A percentile compares a stretch with the other conserved stretches of the same genome.
These are phyloP conservation scores for Knipowitschia caucasica DNA, from an alignment of 2,797 vertebrate species.

Conservation along the genomic window DNA sequence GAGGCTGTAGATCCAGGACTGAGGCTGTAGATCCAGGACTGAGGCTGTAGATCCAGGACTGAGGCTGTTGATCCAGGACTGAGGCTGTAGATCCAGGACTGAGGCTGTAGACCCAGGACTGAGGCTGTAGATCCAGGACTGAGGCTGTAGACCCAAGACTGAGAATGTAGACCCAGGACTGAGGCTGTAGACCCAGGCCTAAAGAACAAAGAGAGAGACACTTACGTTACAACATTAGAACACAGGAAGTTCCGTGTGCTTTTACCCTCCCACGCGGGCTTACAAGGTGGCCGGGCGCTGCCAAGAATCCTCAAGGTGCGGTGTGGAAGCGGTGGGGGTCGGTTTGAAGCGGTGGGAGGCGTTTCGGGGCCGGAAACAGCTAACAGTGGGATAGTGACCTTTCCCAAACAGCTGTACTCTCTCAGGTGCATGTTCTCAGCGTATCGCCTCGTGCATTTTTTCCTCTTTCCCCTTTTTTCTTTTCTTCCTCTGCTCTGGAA, in stretches of 20 bases:
- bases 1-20: too few species aligned
- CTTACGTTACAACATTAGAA: too few species aligned
- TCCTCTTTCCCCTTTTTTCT: neutral
- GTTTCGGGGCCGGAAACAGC: constrained; percentile 67
- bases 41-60: too few species aligned
- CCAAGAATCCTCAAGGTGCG: constrained; percentile 94
- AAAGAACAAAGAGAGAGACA: too few species aligned
- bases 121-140: too few species aligned
- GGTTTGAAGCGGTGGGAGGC: constrained; percentile 44
- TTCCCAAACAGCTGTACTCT: constrained; percentile 93
- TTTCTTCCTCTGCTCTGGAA: constrained; percentile 77
- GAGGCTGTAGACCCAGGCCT: too few species aligned
- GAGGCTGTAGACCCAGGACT: too few species aligned
- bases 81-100: too few species aligned
- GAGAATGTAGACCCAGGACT: too few species aligned
- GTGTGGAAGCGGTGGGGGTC: constrained; percentile 72
- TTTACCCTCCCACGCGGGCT: constrained; percentile 75
- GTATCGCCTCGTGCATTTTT: constrained; percentile 52
- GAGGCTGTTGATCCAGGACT: too few species aligned
- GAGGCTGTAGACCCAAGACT: too few species aligned
- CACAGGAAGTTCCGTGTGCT: constrained; percentile 82
- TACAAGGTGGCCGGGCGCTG: constrained; percentile 84
- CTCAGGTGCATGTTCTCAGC: constrained; percentile 94
- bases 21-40: too few species aligned
- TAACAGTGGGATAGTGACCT: constrained; percentile 70